A percentile compares a stretch with the other conserved stretches of the same genome.
Evolutionary conservation across 2,113 vertebrate genomes (phyloP).

Genomic region (Ptychochromis oligacanthus): DNA sequence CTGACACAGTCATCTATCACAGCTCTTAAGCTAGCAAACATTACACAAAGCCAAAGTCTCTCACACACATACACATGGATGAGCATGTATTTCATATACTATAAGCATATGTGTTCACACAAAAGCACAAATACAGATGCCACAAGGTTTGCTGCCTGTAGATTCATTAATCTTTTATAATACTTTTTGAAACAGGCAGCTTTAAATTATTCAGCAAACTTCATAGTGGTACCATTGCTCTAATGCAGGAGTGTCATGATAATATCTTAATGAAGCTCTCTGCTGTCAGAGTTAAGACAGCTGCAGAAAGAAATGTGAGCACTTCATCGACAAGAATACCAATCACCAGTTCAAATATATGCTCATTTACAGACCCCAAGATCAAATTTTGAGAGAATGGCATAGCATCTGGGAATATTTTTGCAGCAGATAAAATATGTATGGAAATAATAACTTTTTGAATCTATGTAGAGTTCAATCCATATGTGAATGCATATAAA

Average conservation of each 20-base stretch:
- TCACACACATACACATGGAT: neutral
- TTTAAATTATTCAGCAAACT: slow-evolving; percentile 74
- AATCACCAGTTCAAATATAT: slow-evolving; percentile 28
- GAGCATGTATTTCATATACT: neutral
- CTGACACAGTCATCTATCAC: slow-evolving; percentile 39
- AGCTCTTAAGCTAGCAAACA: slow-evolving; percentile 13
- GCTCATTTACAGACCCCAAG: slow-evolving; percentile 1
- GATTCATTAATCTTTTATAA: slow-evolving; percentile 69
- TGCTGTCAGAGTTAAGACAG: slow-evolving; percentile 54
- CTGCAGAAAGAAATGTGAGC: slow-evolving; percentile 45
- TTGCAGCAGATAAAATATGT: neutral
- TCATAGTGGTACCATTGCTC: slow-evolving; percentile 54
- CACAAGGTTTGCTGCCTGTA: slow-evolving; percentile 29
- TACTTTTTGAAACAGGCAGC: slow-evolving; percentile 58
- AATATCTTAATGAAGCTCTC: slow-evolving; percentile 64
- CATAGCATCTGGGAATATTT: neutral
- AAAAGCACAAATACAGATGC: slow-evolving; percentile 24
- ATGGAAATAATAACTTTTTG: neutral
- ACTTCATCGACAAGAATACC: slow-evolving; percentile 34
- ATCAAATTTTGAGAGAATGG: neutral
- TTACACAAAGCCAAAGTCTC: neutral
- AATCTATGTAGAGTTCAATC: neutral
- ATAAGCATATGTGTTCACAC: neutral
- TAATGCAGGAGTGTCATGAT: slow-evolving; percentile 62
- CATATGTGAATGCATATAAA: neutral